A percentile compares a stretch with the other conserved stretches of the same genome.
These are phyloP conservation scores for Agonopterix arenella DNA, from an alignment of 2,888 invertebrate species.

Conservation along the genomic window DNA sequence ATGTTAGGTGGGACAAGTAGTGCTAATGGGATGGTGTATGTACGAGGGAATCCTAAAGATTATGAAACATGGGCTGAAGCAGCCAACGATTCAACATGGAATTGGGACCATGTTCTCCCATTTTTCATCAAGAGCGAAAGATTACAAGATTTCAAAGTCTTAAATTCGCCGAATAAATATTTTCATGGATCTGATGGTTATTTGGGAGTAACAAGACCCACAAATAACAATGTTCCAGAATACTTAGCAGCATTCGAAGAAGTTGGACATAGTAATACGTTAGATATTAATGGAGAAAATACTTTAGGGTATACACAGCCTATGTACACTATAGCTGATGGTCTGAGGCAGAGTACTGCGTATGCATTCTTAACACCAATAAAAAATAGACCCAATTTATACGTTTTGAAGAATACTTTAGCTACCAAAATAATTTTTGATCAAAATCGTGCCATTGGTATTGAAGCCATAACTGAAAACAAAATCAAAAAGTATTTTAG, in stretches of 20 bases:
- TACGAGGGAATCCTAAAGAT: constrained; percentile 23
- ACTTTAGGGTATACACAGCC: constrained; percentile 31
- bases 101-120: constrained; percentile 26
- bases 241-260: constrained; percentile 43
- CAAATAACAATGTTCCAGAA: constrained; percentile 11
- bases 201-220: constrained; percentile 18
- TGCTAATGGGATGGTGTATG: constrained; percentile 17
- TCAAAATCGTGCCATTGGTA: constrained; percentile 21
- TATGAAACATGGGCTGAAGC: constrained; percentile 29
- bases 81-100: constrained; percentile 27
- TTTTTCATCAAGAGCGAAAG: constrained; percentile 37
- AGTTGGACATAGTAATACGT: constrained; percentile 39
- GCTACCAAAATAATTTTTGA: constrained; percentile 28
- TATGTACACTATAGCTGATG: constrained; percentile 20
- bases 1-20: constrained; percentile 26
- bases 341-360: constrained; percentile 54
- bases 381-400: constrained; percentile 27
- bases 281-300: constrained; percentile 30
- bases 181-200: constrained; percentile 24
- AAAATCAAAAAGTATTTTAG: constrained; percentile 20
- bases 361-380: constrained; percentile 30
- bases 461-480: constrained; percentile 16
- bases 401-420: constrained; percentile 26
- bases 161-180: constrained; percentile 14
- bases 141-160: constrained; percentile 15